Evolutionary conservation across 2,888 invertebrate species (phyloP).

Genomic region (Caenorhabditis japonica): DNA sequence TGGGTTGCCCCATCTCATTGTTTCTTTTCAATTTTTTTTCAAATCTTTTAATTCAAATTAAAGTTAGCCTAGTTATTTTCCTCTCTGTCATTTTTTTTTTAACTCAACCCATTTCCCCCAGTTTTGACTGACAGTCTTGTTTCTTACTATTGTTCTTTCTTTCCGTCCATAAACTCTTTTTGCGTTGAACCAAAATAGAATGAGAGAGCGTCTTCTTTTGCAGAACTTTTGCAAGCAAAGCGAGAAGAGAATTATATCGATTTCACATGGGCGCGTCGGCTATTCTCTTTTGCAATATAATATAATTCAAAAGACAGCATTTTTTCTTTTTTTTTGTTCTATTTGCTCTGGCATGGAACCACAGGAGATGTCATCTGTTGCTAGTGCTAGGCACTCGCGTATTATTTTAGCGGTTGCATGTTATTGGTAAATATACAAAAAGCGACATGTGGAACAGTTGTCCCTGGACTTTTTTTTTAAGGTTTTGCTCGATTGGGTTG

Average conservation of each 20-base stretch:
- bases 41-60: not conserved
- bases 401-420: constrained; percentile 57
- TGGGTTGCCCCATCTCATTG: constrained; percentile 43
- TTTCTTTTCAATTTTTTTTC: constrained; percentile 2
- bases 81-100: constrained; percentile 11
- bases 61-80: constrained; percentile 3
- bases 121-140: constrained; percentile 50
- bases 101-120: constrained; percentile 19
- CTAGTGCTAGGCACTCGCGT: constrained; percentile 5
- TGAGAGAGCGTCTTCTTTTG: constrained; percentile 1
- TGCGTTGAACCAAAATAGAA: no score
- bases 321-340: constrained; percentile 3
- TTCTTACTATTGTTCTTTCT: constrained; percentile 18
- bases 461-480: constrained; percentile 65
- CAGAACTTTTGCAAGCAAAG: no score
- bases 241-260: no score
- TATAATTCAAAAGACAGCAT: not conserved
- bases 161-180: constrained; percentile 21
- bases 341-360: no score
- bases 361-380: no score
- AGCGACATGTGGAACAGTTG: constrained; percentile 12
- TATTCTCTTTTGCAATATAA: not conserved
- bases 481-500: constrained; percentile 79
- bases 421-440: constrained; percentile 54
- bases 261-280: constrained; percentile 3